Evolutionary conservation across 2,888 invertebrate genomes (phyloP), one percentile per base, ranked within the genome.

Genomic region (Agelastica alni): DNA sequence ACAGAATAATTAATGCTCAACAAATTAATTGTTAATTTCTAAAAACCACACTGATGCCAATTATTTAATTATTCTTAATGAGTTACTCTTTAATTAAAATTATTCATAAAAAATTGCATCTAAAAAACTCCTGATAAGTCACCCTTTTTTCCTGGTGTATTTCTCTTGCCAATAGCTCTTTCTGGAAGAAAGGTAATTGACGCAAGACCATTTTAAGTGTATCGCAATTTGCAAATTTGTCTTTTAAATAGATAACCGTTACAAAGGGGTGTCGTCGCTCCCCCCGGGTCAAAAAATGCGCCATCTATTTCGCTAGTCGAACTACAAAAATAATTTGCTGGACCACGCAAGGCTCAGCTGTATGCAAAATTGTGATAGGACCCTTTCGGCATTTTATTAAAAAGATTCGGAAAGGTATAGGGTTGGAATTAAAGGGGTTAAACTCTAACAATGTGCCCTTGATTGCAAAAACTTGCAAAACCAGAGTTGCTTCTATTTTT

Each of bases 401-500:
- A n/a, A 60, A 59, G 61, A 58, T 53, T 41, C 47, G 43, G 31
- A 39, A 43, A 57, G 55, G 58, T 60, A 56, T 56, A 59, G 63
- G 63, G 65, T 61, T 62, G 53, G 55, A 60, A 53, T 32, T 28
- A 16, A 56, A 61, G 39, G 61, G 61, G 61, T 53, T 26, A 51
- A 46, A 51, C 49, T 56, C 56, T 55, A 58, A 65, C 65, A 65
- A 65, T 65, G 53, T 55, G 49, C 51, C 47, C 56, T 54, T 63
- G 63, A 65, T 65, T 63, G 65, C 65, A 65, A 65, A 65, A 65
- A 63, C 61, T 65, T 62, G 62, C 62, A 60, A 62, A 53, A 56
- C 62, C 60, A 53, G 61, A 52, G 48, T 26, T 48, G 39, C 46
- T 49, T 51, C 55, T 62, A 59, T 61, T 58, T 51, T 55, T 56